A percentile compares a stretch with the other conserved stretches of the same genome.
Evolutionary conservation across 1,140 invertebrate species (phyloP).

Genomic region (Tetramorium simillimum): DNA sequence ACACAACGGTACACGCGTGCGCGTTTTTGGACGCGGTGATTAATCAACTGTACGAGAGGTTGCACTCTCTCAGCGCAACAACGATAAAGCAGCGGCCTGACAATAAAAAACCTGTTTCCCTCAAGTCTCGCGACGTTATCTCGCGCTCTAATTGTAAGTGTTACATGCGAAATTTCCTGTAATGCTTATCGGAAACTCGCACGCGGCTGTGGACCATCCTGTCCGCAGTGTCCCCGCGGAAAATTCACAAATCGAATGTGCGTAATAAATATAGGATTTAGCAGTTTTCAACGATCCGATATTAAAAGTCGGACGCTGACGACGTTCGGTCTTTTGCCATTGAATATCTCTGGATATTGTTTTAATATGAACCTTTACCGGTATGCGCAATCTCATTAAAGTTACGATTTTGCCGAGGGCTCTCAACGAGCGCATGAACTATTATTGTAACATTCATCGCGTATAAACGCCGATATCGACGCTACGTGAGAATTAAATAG

Average conservation of each 20-base stretch:
- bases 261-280: constrained; percentile 16
- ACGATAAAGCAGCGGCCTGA: constrained; percentile 25
- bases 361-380: neutral
- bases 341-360: constrained; percentile 20
- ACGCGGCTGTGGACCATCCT: neutral
- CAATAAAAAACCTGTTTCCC: constrained; percentile 22
- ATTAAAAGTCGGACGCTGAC: constrained; percentile 9
- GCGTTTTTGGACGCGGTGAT: constrained; percentile 43
- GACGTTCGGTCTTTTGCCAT: neutral
- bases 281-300: neutral
- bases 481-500: neutral
- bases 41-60: constrained; percentile 44
- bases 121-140: constrained; percentile 21
- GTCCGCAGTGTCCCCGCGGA: neutral
- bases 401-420: constrained; percentile 35
- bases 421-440: neutral
- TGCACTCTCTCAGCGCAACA: constrained; percentile 9
- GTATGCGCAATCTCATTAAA: constrained; percentile 40
- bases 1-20: neutral
- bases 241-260: constrained; percentile 1
- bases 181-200: neutral
- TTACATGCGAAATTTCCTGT: constrained; percentile 11
- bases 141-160: constrained; percentile 20
- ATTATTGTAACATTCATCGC: constrained; percentile 42
- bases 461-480: constrained; percentile 1